Evolutionary conservation across 2,113 vertebrate genomes (phyloP), one percentile per base, ranked within the genome.

Genomic region (Sturnus vulgaris): DNA sequence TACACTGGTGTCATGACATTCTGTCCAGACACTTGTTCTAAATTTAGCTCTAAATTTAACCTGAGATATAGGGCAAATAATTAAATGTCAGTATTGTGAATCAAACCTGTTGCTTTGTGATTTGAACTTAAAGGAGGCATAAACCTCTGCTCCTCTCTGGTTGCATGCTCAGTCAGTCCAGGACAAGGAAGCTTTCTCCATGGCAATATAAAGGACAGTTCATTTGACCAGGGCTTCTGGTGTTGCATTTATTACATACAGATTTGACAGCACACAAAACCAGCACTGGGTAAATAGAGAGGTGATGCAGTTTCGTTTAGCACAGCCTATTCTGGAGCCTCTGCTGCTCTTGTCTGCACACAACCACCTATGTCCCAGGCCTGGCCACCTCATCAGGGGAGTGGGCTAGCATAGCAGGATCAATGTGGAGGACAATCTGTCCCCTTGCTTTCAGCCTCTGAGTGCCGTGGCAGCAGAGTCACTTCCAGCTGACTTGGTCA

Each of bases 11-110:
- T 95, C 93, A 93, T 95, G 96, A 96, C 94, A 89, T 96, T 97
- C 95, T 86, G 86, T 93, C 93, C 95, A 97, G 97, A 97, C 95
- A 79, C 82, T 97, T 95, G 73, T 68, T 81, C 95, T 94, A 96
- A 94, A 92, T 96, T 93, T 96, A 93, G 53, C 39, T 87, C 78
- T 93, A 81, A 91, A 92, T 88, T 95, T 94, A 97, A 92, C 93
- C 71, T 95, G 68, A 92, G 90, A 90, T 78, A 66, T 85, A 90
- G 70, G 71, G 63, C 82, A 96, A 96, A 92, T 64, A 82, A 93
- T 93, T 70, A 94, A 96, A 97, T 97, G 91, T 95, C 96, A 96
- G 56, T 28, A 39, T 70, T 84, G 66, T 50, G 82, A 96, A 96
- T 93, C 71, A 94, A 94, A 88, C 55, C 56, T 78, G 24, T 91